A percentile compares a stretch with the other conserved stretches of the same genome.
Evolutionary conservation across 2,888 invertebrate genomes (phyloP).

Genomic region (Euspilapteryx auroguttella): DNA sequence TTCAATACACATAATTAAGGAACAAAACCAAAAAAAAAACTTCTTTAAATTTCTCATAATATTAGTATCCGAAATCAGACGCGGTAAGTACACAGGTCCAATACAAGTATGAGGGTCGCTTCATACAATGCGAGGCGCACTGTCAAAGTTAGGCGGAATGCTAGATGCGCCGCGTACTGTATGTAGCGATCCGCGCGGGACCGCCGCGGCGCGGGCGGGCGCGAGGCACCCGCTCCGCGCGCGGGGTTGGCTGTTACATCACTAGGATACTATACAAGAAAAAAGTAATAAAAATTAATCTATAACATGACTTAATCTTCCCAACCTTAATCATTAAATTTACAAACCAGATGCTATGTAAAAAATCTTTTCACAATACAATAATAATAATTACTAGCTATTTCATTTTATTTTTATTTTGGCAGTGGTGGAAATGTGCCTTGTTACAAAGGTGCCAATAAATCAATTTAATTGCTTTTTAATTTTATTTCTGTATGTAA

Average conservation of each 20-base stretch:
- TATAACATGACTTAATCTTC: constrained; percentile 53
- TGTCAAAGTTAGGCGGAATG: constrained; percentile 58
- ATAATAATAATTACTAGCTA: too few species aligned
- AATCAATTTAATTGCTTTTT: constrained; percentile 12
- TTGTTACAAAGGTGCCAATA: constrained; percentile 40
- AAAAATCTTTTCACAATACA: constrained; percentile 28
- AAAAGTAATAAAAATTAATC: constrained; percentile 49
- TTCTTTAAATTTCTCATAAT: constrained; percentile 30
- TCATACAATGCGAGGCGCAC: constrained; percentile 52
- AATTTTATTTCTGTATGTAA: constrained; percentile 22
- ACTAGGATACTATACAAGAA: constrained; percentile 50
- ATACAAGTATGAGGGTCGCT: constrained; percentile 30
- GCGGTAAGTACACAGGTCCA: constrained; percentile 43
- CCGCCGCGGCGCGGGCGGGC: constrained; percentile 18
- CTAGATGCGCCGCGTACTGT: constrained; percentile 47
- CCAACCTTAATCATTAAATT: constrained; percentile 48
- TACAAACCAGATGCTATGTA: constrained; percentile 40
- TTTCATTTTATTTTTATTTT: constrained; percentile 36
- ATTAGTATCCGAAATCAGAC: constrained; percentile 44
- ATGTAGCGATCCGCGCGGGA: constrained; percentile 39
- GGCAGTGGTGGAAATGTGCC: constrained; percentile 63
- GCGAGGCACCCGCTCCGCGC: not conserved
- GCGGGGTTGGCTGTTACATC: too few species aligned
- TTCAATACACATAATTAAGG: constrained; percentile 57
- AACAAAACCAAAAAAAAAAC: constrained; percentile 60